A percentile compares a stretch with the other conserved stretches of the same genome.
Conservation (phyloP, 2,888 invertebrate genomes). For the Strigamia maritima region DNA sequence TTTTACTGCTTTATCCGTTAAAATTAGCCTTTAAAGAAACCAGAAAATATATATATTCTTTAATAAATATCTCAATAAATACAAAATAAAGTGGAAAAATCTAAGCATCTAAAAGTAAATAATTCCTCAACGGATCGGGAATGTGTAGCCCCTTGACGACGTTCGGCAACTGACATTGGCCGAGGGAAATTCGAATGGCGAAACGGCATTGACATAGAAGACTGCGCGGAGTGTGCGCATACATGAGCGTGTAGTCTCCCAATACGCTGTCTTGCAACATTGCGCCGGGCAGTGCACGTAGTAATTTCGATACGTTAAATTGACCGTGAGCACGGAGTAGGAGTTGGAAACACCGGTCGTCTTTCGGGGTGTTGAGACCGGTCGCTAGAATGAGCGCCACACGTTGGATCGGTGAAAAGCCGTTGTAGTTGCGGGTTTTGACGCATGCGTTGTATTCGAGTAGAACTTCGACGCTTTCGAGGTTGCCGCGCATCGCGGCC, state of each 20-base stretch:
- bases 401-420: slow-evolving; percentile 47
- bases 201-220: slow-evolving; percentile 48
- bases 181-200: slow-evolving; percentile 47
- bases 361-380: slow-evolving; percentile 48
- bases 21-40: too few species aligned
- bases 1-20: too few species aligned
- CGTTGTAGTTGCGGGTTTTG: slow-evolving; percentile 47
- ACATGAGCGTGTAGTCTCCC: not conserved
- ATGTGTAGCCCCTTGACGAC: slow-evolving; percentile 48
- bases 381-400: slow-evolving; percentile 47
- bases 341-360: slow-evolving; percentile 49
- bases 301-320: slow-evolving; percentile 44
- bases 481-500: slow-evolving; percentile 50
- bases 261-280: slow-evolving; percentile 45
- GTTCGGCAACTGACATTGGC: slow-evolving; percentile 48
- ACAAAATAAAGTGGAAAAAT: not conserved
- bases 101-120: slow-evolving; percentile 41
- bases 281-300: slow-evolving; percentile 46
- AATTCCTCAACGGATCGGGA: slow-evolving; percentile 47
- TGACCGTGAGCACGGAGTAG: slow-evolving; percentile 49
- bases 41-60: not conserved
- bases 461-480: slow-evolving; percentile 48
- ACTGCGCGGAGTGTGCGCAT: slow-evolving; percentile 43
- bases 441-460: slow-evolving; percentile 50
- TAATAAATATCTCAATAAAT: too few species aligned